Conservation (phyloP, 2,888 invertebrate genomes). For the Steinernema carpocapsae region DNA sequence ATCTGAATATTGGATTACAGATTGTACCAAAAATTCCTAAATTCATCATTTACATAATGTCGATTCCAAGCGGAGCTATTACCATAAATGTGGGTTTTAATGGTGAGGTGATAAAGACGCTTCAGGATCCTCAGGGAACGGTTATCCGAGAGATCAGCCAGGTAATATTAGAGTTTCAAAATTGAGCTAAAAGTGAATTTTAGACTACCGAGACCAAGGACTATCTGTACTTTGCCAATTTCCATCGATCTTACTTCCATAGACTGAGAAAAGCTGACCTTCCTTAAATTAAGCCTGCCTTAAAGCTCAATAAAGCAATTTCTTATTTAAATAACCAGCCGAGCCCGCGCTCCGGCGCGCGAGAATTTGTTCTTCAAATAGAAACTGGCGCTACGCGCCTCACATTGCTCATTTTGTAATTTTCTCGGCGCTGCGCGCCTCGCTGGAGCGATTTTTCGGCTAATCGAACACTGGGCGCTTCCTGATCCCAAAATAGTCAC, state of each 20-base stretch:
- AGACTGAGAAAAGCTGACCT: neutral
- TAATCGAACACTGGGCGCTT: no score
- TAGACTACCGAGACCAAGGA: neutral
- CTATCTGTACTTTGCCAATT: conserved; percentile 14
- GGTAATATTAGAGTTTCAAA: conserved; percentile 40
- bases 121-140: conserved; percentile 58
- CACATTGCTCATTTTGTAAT: no score
- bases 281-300: no score
- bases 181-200: neutral
- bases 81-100: conserved; percentile 16
- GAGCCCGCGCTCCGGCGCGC: no score
- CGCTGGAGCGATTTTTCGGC: no score
- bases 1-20: neutral
- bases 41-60: conserved; percentile 12
- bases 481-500: no score
- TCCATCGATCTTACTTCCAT: conserved; percentile 14
- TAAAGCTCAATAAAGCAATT: no score
- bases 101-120: conserved; percentile 56
- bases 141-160: conserved; percentile 58
- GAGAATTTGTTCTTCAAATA: no score
- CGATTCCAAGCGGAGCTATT: conserved; percentile 1
- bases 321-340: no score
- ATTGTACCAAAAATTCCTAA: neutral
- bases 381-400: no score
- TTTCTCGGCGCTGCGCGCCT: no score